These are phyloP conservation scores for Australoheros scitulus DNA, from an alignment of 2,113 vertebrate species.

Conservation along the genomic window DNA sequence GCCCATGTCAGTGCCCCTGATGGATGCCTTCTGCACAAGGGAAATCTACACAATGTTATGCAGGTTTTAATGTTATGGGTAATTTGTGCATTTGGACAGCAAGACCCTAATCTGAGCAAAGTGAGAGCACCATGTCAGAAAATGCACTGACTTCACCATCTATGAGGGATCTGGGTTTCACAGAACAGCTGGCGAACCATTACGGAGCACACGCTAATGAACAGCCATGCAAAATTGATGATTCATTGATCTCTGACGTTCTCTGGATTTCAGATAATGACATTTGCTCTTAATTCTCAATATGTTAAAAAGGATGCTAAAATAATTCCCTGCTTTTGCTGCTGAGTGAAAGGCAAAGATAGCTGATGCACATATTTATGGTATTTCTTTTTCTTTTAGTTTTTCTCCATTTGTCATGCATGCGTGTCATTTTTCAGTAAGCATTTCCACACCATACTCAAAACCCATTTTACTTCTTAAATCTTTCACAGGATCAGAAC, in stretches of 20 bases:
- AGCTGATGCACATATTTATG: background rate
- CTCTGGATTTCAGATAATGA: slow-evolving; percentile 42
- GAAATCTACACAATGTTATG: too few species aligned
- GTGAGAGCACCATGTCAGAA: slow-evolving; percentile 48
- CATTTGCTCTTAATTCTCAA: slow-evolving; percentile 29
- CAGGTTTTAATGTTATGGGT: background rate
- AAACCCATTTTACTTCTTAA: background rate
- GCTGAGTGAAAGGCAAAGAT: background rate
- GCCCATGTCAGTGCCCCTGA: background rate
- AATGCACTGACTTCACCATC: slow-evolving; percentile 45
- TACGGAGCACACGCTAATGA: slow-evolving; percentile 74
- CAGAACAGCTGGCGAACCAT: slow-evolving; percentile 74
- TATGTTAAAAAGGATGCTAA: slow-evolving; percentile 8
- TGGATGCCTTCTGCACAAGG: background rate
- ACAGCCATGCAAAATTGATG: slow-evolving; percentile 75
- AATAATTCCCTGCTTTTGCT: background rate
- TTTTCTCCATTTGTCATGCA: background rate
- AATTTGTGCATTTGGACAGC: slow-evolving; percentile 49
- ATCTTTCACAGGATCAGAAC: slow-evolving; percentile 5
- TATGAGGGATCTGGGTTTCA: slow-evolving; percentile 58
- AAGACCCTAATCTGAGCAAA: slow-evolving; percentile 62
- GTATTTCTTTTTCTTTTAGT: background rate
- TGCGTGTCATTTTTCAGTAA: background rate
- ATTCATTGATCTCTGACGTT: slow-evolving; percentile 64
- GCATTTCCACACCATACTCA: background rate